Evolutionary conservation across 2,888 invertebrate genomes (phyloP), one percentile per base, ranked within the genome.

Genomic region (Dichetophora obliterata): DNA sequence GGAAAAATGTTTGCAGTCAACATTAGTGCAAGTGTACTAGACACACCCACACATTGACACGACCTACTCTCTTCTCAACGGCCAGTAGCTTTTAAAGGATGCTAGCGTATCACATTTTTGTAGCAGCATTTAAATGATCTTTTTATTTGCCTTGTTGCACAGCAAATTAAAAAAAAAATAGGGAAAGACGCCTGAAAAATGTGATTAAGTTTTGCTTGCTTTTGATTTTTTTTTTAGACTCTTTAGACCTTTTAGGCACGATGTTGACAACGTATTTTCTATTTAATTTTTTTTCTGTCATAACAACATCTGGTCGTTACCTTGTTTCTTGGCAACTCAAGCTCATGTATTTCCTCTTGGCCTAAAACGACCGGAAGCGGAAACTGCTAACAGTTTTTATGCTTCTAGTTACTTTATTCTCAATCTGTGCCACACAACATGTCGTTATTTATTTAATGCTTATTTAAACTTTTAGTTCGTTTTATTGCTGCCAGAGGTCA

Each of bases 1-100:
- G 48, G 31, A 73, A 73, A 73, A 73, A 63, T 65, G 71, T n/a
- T 37, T 34, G 71, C 54, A 52, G 31, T 19, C 34, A 14, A 57
- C 71, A 71, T 71, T 71, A 71, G 59, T 16, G 63, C 63, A 63
- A 31, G 31, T 8, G 16, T 27, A 16, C 66, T 66, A 43, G 16
- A 50, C 24, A 24, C 34, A 22, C n/a, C 27, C 63, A 31, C 6
- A 1, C n/a, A 22, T n/a, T 22, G 54, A 54, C 1, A 54, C 54
- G 11, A 6, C 22, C 54, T 19, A 54, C 54, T 19, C 6, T 22
- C 2, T 5, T n/a, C 8, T 19, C 3, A 4, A 6, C 54, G 5
- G 5, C 22, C 3, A 19, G 54, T 4, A 54, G 5, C 19, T 22
- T 71, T 37, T 57, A 43, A 19, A n/a, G 11, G 16, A 6, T 16